These are phyloP conservation scores for Gadus chalcogrammus DNA, from an alignment of 2,113 vertebrate genomes.

Conservation along the genomic window DNA sequence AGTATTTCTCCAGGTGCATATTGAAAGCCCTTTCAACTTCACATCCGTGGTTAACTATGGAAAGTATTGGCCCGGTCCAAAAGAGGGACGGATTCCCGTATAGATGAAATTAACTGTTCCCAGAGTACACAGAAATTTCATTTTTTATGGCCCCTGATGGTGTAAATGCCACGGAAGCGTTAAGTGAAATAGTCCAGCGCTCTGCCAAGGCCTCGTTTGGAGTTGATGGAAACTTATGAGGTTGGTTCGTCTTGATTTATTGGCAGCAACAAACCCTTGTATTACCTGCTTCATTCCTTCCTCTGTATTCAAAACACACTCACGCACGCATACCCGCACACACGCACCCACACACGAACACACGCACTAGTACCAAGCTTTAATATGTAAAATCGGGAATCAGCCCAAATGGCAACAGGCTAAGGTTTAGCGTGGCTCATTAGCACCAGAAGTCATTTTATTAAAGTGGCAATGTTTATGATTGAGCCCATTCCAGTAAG, in stretches of 20 bases:
- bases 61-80: not conserved
- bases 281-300: too few relatives aligned
- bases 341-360: too few relatives aligned
- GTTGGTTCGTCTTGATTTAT: constrained; percentile 16
- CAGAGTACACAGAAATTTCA: not conserved
- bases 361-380: too few relatives aligned
- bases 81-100: not conserved
- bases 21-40: constrained; percentile 14
- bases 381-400: too few relatives aligned
- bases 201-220: constrained; percentile 7
- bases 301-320: too few relatives aligned
- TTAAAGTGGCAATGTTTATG: too few relatives aligned
- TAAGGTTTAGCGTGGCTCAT: too few relatives aligned
- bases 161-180: constrained; percentile 17
- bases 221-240: constrained; percentile 32
- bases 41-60: constrained; percentile 22
- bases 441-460: too few relatives aligned
- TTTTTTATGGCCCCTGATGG: not conserved
- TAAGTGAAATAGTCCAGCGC: constrained; percentile 18
- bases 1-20: constrained; percentile 3
- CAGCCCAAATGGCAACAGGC: too few relatives aligned
- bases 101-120: not conserved
- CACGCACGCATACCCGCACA: too few relatives aligned
- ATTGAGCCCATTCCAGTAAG: too few relatives aligned
- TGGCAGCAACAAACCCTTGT: not conserved